Evolutionary conservation across 37 sponge, comb jelly and placozoan genomes (phyloP).

Genomic region (Haliclona indistincta): DNA sequence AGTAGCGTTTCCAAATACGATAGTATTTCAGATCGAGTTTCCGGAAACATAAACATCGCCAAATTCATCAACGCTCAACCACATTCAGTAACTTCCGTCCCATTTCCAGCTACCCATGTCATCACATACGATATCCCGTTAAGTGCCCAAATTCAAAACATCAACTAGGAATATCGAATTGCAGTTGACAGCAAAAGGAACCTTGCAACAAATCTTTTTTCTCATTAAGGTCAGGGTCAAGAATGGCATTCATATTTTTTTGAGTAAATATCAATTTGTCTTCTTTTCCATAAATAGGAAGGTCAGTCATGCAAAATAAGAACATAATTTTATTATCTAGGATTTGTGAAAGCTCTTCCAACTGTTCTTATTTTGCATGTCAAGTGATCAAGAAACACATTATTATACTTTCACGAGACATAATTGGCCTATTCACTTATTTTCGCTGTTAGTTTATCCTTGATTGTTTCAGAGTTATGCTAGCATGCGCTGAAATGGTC

Average conservation of each 20-base stretch:
- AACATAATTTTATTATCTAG: background rate
- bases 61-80: too few species aligned
- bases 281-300: constrained; percentile 5
- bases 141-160: constrained; percentile 7
- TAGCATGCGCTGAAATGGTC: too few species aligned
- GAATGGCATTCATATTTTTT: constrained; percentile 4
- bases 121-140: constrained; percentile 34
- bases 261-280: background rate
- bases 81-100: too few species aligned
- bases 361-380: background rate
- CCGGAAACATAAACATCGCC: too few species aligned
- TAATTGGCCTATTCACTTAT: too few species aligned
- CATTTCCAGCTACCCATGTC: constrained; percentile 48
- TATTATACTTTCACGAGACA: too few species aligned
- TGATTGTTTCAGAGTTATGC: too few species aligned
- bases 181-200: constrained; percentile 29
- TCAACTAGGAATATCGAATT: constrained; percentile 40
- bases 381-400: background rate
- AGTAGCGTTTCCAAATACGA: constrained; percentile 31
- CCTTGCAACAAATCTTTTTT: background rate
- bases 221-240: constrained; percentile 9
- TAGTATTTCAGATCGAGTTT: background rate
- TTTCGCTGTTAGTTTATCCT: too few species aligned
- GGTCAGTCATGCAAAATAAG: background rate
- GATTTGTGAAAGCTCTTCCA: background rate